Percentiles rank a stretch among this genome's conserved stretches.
Evolutionary conservation across 2,888 invertebrate species (phyloP).

Genomic region (Himalopsyche japonica): DNA sequence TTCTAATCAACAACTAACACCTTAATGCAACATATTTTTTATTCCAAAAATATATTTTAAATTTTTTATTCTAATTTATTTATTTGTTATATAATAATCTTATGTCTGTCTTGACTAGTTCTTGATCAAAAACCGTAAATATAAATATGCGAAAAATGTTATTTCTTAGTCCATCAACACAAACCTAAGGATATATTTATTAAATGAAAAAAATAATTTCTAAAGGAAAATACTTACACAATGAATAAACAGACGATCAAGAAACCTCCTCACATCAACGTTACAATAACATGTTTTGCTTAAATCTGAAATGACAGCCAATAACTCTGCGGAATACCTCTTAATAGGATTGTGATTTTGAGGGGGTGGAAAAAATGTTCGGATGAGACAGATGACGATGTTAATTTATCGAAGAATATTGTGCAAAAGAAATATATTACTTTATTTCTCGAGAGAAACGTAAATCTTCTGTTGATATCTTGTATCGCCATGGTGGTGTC

Average conservation of each 20-base stretch:
- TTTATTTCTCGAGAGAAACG: background rate
- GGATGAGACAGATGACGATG: background rate
- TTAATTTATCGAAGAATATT: slow-evolving; percentile 1
- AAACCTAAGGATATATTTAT: too few relatives aligned
- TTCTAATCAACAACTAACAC: too few relatives aligned
- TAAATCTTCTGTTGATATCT: background rate
- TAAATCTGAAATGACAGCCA: slow-evolving; percentile 8
- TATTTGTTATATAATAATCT: too few relatives aligned
- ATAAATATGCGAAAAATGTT: too few relatives aligned
- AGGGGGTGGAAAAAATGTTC: background rate
- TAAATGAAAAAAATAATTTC: too few relatives aligned
- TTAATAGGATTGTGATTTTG: slow-evolving; percentile 31
- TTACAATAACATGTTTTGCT: background rate
- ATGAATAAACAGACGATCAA: background rate
- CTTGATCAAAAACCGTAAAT: too few relatives aligned
- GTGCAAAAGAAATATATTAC: background rate
- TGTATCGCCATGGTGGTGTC: background rate
- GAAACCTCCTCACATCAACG: background rate
- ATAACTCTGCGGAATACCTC: slow-evolving; percentile 26
- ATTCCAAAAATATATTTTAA: too few relatives aligned
- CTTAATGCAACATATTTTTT: too few relatives aligned
- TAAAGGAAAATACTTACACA: too few relatives aligned
- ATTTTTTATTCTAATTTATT: too few relatives aligned
- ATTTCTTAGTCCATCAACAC: too few relatives aligned
- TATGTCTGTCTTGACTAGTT: too few relatives aligned